Conservation (phyloP, 1,140 invertebrate genomes). For the Papilio helenus region DNA sequence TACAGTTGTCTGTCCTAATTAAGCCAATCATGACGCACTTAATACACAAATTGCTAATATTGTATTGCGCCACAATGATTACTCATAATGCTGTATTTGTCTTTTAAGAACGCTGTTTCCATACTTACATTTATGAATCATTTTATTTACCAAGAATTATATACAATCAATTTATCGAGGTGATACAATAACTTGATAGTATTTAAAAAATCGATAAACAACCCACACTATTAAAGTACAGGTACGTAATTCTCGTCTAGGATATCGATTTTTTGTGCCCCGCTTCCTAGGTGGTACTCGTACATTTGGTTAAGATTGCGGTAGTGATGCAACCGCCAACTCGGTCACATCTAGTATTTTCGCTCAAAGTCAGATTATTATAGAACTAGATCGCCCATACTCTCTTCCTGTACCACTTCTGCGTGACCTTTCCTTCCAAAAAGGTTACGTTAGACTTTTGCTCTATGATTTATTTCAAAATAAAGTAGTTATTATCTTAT, state of each 20-base stretch:
- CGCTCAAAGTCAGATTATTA: constrained; percentile 50
- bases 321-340: constrained; percentile 58
- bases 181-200: background rate
- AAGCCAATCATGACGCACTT: background rate
- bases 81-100: constrained; percentile 19
- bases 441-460: background rate
- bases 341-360: constrained; percentile 64
- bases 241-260: background rate
- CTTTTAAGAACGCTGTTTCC: constrained; percentile 3
- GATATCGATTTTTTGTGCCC: constrained; percentile 34
- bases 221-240: background rate
- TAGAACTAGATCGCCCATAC: constrained; percentile 31
- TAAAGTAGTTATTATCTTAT: too few species aligned
- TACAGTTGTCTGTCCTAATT: background rate
- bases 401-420: constrained; percentile 39
- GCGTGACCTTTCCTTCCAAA: constrained; percentile 7
- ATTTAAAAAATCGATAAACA: background rate
- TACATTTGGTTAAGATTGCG: constrained; percentile 48
- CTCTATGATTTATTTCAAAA: background rate
- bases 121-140: constrained; percentile 22
- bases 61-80: constrained; percentile 7
- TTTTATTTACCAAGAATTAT: constrained; percentile 4
- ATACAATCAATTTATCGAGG: background rate
- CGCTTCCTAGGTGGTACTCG: constrained; percentile 7
- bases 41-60: background rate